A percentile compares a stretch with the other conserved stretches of the same genome.
phyloP scores from a whole-genome alignment of 2,113 vertebrate genomes.

The Pollimyrus isidori region DNA sequence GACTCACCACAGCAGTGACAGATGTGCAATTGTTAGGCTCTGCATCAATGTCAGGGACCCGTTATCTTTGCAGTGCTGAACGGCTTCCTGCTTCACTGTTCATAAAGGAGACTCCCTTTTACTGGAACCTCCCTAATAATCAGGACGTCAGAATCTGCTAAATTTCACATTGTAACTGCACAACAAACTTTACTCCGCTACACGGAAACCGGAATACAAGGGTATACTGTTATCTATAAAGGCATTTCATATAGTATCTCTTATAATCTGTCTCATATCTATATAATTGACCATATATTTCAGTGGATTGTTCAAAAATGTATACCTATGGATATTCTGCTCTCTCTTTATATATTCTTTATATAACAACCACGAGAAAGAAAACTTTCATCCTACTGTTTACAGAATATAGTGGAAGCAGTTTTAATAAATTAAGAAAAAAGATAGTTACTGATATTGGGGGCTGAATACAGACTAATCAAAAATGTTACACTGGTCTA shows the following conservation, averaged over 20 bases:
- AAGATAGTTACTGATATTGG: conserved; percentile 4
- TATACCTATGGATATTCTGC: conserved; percentile 20
- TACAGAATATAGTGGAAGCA: conserved; percentile 12
- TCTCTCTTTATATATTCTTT: conserved; percentile 20
- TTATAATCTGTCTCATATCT: background rate
- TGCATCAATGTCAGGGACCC: background rate
- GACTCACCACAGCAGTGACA: background rate
- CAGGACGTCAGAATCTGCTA: background rate
- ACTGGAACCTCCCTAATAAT: background rate
- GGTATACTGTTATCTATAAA: background rate
- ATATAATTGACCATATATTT: background rate
- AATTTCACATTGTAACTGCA: conserved; percentile 4
- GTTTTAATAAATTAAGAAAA: conserved; percentile 6
- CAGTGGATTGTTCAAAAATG: conserved; percentile 3
- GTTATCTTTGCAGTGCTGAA: background rate
- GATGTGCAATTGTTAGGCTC: background rate
- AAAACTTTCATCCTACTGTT: conserved; percentile 18
- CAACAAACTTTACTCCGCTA: conserved; percentile 8
- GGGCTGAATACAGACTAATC: conserved; percentile 7
- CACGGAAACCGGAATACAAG: background rate
- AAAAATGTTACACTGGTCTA: conserved; percentile 8
- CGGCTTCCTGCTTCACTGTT: background rate
- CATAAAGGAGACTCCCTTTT: background rate
- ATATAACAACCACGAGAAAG: conserved; percentile 16
- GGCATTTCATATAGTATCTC: conserved; percentile 5